Conservation (phyloP, 2,888 invertebrate species). For the Coenonympha glycerion region DNA sequence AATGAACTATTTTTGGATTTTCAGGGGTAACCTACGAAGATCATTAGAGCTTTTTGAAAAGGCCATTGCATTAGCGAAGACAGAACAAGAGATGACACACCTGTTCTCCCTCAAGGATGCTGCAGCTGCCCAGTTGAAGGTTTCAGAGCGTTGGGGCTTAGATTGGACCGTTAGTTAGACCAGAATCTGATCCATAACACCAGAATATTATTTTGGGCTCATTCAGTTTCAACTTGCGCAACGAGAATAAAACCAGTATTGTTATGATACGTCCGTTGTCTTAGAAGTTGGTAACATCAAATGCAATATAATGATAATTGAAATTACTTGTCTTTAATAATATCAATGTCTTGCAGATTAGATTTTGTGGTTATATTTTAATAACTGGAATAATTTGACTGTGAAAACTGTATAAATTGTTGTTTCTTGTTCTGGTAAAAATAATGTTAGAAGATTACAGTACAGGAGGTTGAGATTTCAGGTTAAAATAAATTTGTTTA, state of each 20-base stretch:
- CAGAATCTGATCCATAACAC: constrained; percentile 29
- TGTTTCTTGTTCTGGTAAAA: neutral
- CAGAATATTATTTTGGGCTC: too few relatives aligned
- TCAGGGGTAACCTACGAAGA: constrained; percentile 86
- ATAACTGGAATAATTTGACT: neutral
- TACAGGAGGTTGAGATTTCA: neutral
- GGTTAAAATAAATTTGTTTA: constrained; percentile 3
- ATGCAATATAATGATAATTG: too few relatives aligned
- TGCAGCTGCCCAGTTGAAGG: constrained; percentile 90
- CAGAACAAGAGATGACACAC: constrained; percentile 92
- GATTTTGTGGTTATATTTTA: neutral
- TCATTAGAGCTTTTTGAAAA: constrained; percentile 92
- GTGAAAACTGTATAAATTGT: neutral
- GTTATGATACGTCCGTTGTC: constrained; percentile 26
- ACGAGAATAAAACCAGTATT: constrained; percentile 52
- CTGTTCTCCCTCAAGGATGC: constrained; percentile 92
- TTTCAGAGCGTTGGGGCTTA: constrained; percentile 84
- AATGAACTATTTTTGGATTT: too few relatives aligned
- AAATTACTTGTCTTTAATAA: neutral
- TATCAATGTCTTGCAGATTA: neutral
- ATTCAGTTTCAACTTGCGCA: constrained; percentile 32
- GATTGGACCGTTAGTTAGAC: constrained; percentile 74
- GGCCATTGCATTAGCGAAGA: constrained; percentile 89
- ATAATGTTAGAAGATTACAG: neutral
- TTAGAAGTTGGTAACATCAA: constrained; percentile 4